Evolutionary conservation across 2,888 invertebrate species (phyloP), one percentile per base, ranked within the genome.

Genomic region (Lamproptera curius): DNA sequence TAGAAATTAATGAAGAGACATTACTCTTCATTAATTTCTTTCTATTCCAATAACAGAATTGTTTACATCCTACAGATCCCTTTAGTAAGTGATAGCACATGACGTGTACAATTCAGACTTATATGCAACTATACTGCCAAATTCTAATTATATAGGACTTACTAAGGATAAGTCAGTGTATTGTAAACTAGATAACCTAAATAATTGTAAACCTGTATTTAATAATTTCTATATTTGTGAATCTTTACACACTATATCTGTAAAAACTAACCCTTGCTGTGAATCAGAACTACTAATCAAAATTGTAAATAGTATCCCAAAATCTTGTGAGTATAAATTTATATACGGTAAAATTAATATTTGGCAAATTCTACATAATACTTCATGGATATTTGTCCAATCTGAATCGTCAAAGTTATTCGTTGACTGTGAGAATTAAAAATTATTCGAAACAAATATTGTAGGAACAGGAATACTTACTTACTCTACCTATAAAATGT

Each of bases 251-350:
- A 34, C 42, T 13, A 34, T 44, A 38, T 46, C 45, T 35, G 44
- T 31, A 16, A 28, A 34, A 6, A 38, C 8, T 15, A 39, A 26
- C 16, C 48, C 48, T 9, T 39, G 17, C 20, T 51, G 45, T 33
- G 53, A 51, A 45, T 35, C 39, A 11, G 53, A 53, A 17, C 47
- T 48, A 35, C 45, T 49, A 14, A 16, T 34, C 23, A 53, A 51
- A 46, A 38, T 42, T 1, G 16, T 45, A 16, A 37, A 16, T 42
- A 17, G 26, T 37, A 28, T 51, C 6, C 53, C 50, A 9, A 26
- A 34, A n/a, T 15, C 23, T 2, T 48, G 45, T 39, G 10, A 47
- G 42, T 42, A 42, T 45, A 53, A 45, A 34, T 45, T 53, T 23
- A 17, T 47, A 11, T 9, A 36, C 17, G 45, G 45, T 34, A 34